phyloP scores from a whole-genome alignment of 2,888 invertebrate genomes.

The Philereme transversata region DNA sequence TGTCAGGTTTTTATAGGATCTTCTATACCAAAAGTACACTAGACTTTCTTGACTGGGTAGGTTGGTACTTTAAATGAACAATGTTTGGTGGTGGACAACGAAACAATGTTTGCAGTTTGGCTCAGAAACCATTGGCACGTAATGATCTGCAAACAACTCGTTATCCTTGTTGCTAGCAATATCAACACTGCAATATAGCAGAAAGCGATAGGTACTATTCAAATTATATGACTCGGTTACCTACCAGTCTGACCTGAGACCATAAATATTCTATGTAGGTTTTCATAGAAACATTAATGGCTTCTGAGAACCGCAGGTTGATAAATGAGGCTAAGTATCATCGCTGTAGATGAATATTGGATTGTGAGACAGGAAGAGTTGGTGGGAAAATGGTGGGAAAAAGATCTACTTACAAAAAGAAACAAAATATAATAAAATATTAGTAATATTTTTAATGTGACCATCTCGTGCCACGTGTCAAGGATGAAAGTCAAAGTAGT shows the following conservation, averaged over 20 bases:
- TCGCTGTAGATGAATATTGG: not conserved
- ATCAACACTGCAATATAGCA: conserved; percentile 29
- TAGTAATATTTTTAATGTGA: conserved; percentile 41
- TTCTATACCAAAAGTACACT: not conserved
- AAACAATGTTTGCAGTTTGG: conserved; percentile 16
- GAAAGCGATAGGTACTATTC: conserved; percentile 25
- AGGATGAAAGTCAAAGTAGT: conserved; percentile 61
- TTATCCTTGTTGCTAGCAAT: conserved; percentile 36
- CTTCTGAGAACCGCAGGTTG: conserved; percentile 21
- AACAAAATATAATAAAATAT: conserved; percentile 2
- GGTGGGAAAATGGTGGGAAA: conserved; percentile 1
- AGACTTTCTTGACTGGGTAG: not conserved
- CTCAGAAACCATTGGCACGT: conserved; percentile 20
- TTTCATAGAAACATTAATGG: conserved; percentile 10
- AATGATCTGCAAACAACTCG: conserved; percentile 40
- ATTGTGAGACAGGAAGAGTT: conserved; percentile 1
- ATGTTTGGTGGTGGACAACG: not conserved
- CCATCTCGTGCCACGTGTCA: conserved; percentile 52
- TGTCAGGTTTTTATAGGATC: not conserved
- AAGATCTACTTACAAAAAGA: not conserved
- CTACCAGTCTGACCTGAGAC: conserved; percentile 7
- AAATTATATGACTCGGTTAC: conserved; percentile 22
- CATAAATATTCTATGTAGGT: conserved; percentile 19
- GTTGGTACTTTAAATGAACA: not conserved
- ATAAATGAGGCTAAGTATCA: conserved; percentile 27